Evolutionary conservation across 2,888 invertebrate genomes (phyloP), one percentile per base, ranked within the genome.

Genomic region (Epistrophe eligans): DNA sequence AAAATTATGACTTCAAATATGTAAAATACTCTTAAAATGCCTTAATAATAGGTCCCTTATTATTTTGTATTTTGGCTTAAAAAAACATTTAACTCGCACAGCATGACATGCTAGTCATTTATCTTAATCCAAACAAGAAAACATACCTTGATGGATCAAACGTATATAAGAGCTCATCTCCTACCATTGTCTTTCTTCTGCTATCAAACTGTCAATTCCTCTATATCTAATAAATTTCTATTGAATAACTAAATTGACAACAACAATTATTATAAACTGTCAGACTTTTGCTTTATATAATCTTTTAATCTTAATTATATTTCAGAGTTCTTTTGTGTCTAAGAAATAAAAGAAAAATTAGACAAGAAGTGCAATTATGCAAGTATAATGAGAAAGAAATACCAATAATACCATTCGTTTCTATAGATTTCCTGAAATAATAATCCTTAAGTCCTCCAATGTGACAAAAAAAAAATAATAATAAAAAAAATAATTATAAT

Each of bases 401-500:
- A 55, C 28, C 52, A 55, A 28, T 28, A 55, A 55, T 28, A 17
- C 10, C 19, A 11, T 50, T 11, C 58, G 11, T 62, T 1, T 40
- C 62, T 50, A 48, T 48, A 19, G 50, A 50, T 48, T 48, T 48
- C 17, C 17, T 15, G 8, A 28, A 13, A 52, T 52, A 28, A 45
- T n/a, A 3, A 35, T 58, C 38, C 3, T 58, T 10, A 52, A 24
- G 38, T 60, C 60, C 60, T 62, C 24, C 40, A 24, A 43, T 62
- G 4, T 62, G 19, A 24, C 24, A 60, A 24, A 60, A 60, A 43
- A 28, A 52, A 38, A 50, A 40, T 17, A 38, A 40, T 17, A 38
- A 38, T 24, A 50, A 19, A 10, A 50, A 57, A 43, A 35, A 13
- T 77, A 72, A 72, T 64, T 38, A 77, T 72, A 73, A 73, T 83